phyloP scores from a whole-genome alignment of 2,113 vertebrate species.

The Oncorhynchus mykiss region DNA sequence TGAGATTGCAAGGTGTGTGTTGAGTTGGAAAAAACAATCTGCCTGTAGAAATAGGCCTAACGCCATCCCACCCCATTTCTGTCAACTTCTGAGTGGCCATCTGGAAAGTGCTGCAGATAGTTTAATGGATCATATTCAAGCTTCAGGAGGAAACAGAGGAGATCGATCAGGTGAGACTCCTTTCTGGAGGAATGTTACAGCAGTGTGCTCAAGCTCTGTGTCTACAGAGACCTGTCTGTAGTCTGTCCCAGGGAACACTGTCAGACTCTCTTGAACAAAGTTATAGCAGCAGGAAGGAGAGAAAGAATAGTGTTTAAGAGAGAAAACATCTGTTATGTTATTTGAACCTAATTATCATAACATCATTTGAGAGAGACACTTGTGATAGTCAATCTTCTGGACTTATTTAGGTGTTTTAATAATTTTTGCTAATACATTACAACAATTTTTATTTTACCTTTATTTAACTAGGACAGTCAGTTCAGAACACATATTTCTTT shows the following conservation, averaged over 20 bases:
- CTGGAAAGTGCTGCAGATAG: background rate
- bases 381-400: background rate
- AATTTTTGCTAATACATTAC: too few relatives aligned
- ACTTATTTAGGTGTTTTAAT: conserved; percentile 27
- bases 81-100: background rate
- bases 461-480: too few relatives aligned
- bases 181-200: background rate
- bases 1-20: background rate
- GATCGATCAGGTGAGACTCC: background rate
- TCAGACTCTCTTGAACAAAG: background rate
- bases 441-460: background rate
- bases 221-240: background rate
- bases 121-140: background rate
- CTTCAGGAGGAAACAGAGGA: background rate
- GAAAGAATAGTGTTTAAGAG: background rate
- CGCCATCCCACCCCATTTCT: background rate
- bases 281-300: background rate
- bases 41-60: background rate
- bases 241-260: background rate
- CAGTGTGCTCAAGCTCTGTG: background rate
- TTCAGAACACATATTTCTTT: too few relatives aligned
- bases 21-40: background rate
- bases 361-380: conserved; percentile 15
- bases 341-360: background rate
- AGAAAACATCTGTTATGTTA: background rate